Conservation (phyloP, 1,140 invertebrate genomes). For the Aphelenchoides fujianensis region DNA sequence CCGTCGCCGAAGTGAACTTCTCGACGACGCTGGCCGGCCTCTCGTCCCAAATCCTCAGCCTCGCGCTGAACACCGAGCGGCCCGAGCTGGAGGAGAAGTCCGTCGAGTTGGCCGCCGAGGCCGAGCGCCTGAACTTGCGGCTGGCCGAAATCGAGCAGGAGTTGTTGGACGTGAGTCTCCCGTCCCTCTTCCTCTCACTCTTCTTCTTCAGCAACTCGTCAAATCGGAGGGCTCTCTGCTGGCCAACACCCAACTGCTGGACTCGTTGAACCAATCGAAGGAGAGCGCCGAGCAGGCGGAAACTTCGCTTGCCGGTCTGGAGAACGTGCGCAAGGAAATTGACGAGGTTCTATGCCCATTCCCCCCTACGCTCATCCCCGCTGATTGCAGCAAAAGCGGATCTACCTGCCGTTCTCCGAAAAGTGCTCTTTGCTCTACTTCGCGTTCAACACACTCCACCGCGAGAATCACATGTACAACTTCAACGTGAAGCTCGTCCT, state of each 20-base stretch:
- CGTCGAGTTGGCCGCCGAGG: constrained; percentile 71
- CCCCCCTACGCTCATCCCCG: too few species aligned
- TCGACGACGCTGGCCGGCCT: constrained; percentile 78
- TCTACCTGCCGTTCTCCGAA: constrained; percentile 74
- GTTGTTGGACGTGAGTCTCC: constrained; percentile 69
- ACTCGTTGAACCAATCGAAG: constrained; percentile 85
- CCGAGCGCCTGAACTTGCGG: constrained; percentile 76
- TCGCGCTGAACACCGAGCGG: constrained; percentile 69
- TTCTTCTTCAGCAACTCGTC: constrained; percentile 71
- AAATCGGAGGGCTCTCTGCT: constrained; percentile 80
- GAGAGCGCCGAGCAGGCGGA: constrained; percentile 78
- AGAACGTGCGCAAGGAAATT: constrained; percentile 69
- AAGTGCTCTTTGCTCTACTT: constrained; percentile 77
- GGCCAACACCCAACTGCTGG: constrained; percentile 80
- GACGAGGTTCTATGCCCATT: too few species aligned
- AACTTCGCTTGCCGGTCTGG: constrained; percentile 75
- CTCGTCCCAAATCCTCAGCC: constrained; percentile 66
- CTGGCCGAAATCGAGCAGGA: constrained; percentile 77
- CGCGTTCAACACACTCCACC: constrained; percentile 70
- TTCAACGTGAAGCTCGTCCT: constrained; percentile 75
- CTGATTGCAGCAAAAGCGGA: constrained; percentile 71
- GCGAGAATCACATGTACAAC: constrained; percentile 75
- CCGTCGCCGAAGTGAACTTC: constrained; percentile 76
- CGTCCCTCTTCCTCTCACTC: neutral
- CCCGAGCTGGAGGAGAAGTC: constrained; percentile 77